Conservation (phyloP, 2,113 vertebrate species). For the Psophia crepitans region DNA sequence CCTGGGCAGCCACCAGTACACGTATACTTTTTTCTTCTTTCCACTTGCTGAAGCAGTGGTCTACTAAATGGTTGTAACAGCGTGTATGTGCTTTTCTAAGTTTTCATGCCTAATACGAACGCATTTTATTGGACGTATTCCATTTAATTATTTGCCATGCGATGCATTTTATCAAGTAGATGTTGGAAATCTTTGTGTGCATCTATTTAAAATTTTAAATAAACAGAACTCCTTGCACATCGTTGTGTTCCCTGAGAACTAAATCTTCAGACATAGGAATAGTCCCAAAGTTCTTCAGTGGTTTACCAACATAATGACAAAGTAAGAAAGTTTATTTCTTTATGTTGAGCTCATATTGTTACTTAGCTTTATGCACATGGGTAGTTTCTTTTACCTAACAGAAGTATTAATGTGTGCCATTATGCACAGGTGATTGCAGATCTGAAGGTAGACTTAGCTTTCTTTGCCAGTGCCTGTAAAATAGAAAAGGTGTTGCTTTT, state of each 20-base stretch:
- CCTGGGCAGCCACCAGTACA: background rate
- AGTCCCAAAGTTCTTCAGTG: background rate
- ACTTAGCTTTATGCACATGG: background rate
- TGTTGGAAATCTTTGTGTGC: background rate
- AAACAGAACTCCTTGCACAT: background rate
- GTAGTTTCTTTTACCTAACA: background rate
- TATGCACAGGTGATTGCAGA: background rate
- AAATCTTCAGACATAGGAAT: background rate
- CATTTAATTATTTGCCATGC: background rate
- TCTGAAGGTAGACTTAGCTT: background rate
- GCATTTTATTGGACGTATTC: background rate
- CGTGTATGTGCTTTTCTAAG: background rate
- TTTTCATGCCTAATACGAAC: background rate
- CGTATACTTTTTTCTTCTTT: background rate
- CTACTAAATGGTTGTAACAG: background rate
- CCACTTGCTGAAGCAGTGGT: background rate
- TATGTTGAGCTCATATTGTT: background rate
- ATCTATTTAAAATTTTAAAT: background rate
- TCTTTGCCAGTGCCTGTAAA: background rate
- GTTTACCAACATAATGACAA: background rate
- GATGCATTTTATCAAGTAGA: background rate
- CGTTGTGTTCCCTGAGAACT: background rate
- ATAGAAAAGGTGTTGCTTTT: too few species aligned
- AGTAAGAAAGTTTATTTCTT: background rate
- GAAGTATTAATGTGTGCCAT: background rate